A percentile compares a stretch with the other conserved stretches of the same genome.
These are phyloP conservation scores for Beaufortia kweichowensis DNA, from an alignment of 2,113 vertebrate species.

Conservation along the genomic window DNA sequence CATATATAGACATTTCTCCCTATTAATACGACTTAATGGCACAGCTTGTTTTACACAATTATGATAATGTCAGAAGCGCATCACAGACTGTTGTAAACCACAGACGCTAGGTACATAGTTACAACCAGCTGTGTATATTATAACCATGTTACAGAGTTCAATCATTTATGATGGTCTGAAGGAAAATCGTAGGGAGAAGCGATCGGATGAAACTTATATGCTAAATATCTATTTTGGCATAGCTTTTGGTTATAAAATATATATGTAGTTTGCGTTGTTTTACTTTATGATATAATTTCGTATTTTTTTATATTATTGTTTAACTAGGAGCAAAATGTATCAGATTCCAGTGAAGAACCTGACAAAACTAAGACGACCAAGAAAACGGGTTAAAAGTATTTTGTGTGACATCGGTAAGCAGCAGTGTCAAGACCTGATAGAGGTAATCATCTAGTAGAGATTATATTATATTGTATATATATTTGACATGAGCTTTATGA, in stretches of 20 bases:
- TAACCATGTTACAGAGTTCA: conserved; percentile 6
- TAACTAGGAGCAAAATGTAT: conserved; percentile 79
- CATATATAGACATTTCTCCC: background rate
- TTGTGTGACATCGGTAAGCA: conserved; percentile 84
- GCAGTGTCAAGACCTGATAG: conserved; percentile 78
- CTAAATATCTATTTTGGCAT: too few species aligned
- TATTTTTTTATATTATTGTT: background rate
- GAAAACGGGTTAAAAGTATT: conserved; percentile 85
- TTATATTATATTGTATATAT: too few species aligned
- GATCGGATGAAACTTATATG: too few species aligned
- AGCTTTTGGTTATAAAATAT: background rate
- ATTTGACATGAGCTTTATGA: background rate
- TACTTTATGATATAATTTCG: background rate
- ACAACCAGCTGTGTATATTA: background rate
- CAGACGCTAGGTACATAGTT: background rate
- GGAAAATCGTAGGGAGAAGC: background rate
- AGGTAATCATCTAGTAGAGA: conserved; percentile 68
- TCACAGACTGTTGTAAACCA: background rate
- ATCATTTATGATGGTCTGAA: background rate
- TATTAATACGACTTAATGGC: background rate
- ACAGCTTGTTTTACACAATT: background rate
- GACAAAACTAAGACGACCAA: conserved; percentile 82
- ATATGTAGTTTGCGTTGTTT: background rate
- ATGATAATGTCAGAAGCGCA: background rate
- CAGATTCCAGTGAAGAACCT: conserved; percentile 87